These are phyloP conservation scores for Ptychodera flava DNA, from an alignment of 35 echinoderm and acorn worm genomes.

Conservation along the genomic window DNA sequence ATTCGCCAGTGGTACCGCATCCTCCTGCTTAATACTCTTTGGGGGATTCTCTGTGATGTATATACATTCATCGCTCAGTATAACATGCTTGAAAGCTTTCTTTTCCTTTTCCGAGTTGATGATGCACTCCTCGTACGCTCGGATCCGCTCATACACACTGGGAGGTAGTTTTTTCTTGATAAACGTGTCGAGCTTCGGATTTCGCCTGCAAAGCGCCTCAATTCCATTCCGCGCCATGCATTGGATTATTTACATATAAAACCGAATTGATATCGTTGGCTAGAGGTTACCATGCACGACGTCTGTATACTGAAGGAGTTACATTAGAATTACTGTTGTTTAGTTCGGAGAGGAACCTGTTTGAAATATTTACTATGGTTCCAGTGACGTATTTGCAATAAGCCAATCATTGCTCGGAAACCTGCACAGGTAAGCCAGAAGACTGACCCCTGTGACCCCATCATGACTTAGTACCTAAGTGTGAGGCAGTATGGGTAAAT, in stretches of 20 bases:
- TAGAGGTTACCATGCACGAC: not conserved
- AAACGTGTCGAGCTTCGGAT: constrained; percentile 82
- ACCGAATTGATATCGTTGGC: not conserved
- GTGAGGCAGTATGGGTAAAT: too few relatives aligned
- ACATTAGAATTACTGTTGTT: not conserved
- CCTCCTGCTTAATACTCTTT: constrained; percentile 71
- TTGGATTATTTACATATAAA: not conserved
- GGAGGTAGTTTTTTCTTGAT: constrained; percentile 73
- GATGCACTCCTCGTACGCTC: constrained; percentile 83
- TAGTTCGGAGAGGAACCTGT: not conserved
- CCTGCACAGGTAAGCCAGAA: too few relatives aligned
- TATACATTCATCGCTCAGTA: constrained; percentile 61
- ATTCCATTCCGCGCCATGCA: constrained; percentile 75
- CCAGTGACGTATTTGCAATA: not conserved
- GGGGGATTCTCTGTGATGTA: constrained; percentile 91
- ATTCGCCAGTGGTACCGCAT: constrained; percentile 73
- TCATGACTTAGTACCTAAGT: too few relatives aligned
- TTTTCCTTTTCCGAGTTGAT: constrained; percentile 81
- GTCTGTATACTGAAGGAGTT: not conserved
- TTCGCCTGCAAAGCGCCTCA: constrained; percentile 51
- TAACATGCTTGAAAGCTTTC: constrained; percentile 69
- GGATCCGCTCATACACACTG: constrained; percentile 65
- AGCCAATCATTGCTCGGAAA: too few relatives aligned
- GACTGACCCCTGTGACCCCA: too few relatives aligned
- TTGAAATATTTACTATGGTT: constrained; percentile 2